Conservation (phyloP, 2,888 invertebrate genomes). For the Caenorhabditis drosophilae region DNA sequence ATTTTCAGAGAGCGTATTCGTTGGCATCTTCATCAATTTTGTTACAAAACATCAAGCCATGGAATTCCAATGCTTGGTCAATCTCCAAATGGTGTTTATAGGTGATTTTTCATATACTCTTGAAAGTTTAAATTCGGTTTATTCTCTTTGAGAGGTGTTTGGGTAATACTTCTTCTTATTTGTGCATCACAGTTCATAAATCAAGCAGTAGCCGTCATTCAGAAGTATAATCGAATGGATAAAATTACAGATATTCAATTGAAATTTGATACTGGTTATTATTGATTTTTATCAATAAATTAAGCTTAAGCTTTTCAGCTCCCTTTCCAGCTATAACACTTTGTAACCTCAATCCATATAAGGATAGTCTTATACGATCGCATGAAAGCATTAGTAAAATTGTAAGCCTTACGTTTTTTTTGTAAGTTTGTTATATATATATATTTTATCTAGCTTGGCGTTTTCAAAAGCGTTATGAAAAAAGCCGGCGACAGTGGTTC, state of each 20-base stretch:
- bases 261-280: conserved; percentile 60
- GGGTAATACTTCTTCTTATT: conserved; percentile 53
- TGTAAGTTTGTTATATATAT: background rate
- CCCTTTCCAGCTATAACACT: conserved; percentile 66
- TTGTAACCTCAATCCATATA: conserved; percentile 66
- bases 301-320: conserved; percentile 33
- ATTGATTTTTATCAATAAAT: conserved; percentile 3
- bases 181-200: conserved; percentile 57
- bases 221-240: conserved; percentile 61
- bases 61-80: conserved; percentile 64
- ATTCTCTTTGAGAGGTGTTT: conserved; percentile 49
- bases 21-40: conserved; percentile 62
- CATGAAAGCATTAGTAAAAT: conserved; percentile 62
- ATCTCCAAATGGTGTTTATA: conserved; percentile 57
- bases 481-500: conserved; percentile 45
- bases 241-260: conserved; percentile 66
- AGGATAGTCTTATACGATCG: conserved; percentile 54
- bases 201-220: conserved; percentile 57
- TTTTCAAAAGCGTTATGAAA: conserved; percentile 54
- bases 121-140: too few relatives aligned
- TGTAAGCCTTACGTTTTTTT: conserved; percentile 32
- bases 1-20: conserved; percentile 49
- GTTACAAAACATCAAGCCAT: conserved; percentile 65
- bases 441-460: conserved; percentile 33
- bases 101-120: conserved; percentile 19